Conservation (phyloP, 2,113 vertebrate species). For the Chaetodon trifascialis region DNA sequence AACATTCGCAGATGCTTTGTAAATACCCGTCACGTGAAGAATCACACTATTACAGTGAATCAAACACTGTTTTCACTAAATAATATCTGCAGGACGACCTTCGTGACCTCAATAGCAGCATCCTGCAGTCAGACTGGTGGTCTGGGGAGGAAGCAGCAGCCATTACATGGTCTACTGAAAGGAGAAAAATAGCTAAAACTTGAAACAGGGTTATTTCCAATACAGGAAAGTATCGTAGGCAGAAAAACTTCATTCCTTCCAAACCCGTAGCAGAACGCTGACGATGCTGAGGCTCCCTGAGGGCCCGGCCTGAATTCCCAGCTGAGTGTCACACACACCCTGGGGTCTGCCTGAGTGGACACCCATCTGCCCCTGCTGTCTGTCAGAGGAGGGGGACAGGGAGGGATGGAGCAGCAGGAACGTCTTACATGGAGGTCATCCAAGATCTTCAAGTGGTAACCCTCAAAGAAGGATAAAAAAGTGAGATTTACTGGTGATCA, state of each 20-base stretch:
- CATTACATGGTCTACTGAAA: constrained; percentile 24
- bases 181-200: constrained; percentile 32
- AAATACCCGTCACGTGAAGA: background rate
- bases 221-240: background rate
- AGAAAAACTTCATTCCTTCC: constrained; percentile 23
- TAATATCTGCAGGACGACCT: constrained; percentile 29
- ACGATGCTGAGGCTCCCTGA: constrained; percentile 35
- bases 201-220: constrained; percentile 65
- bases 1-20: background rate
- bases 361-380: constrained; percentile 55
- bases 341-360: constrained; percentile 54
- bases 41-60: background rate
- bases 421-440: constrained; percentile 39
- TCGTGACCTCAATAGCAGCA: constrained; percentile 14
- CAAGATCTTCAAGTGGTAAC: constrained; percentile 15
- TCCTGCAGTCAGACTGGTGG: constrained; percentile 18
- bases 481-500: background rate
- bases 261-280: constrained; percentile 15
- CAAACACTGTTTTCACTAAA: constrained; percentile 11
- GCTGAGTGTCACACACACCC: constrained; percentile 77
- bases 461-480: background rate
- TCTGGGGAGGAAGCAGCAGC: background rate
- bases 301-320: constrained; percentile 58
- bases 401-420: background rate
- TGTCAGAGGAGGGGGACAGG: constrained; percentile 2